These are phyloP conservation scores for Aspidapion aeneum DNA, from an alignment of 2,888 invertebrate genomes.

Conservation along the genomic window DNA sequence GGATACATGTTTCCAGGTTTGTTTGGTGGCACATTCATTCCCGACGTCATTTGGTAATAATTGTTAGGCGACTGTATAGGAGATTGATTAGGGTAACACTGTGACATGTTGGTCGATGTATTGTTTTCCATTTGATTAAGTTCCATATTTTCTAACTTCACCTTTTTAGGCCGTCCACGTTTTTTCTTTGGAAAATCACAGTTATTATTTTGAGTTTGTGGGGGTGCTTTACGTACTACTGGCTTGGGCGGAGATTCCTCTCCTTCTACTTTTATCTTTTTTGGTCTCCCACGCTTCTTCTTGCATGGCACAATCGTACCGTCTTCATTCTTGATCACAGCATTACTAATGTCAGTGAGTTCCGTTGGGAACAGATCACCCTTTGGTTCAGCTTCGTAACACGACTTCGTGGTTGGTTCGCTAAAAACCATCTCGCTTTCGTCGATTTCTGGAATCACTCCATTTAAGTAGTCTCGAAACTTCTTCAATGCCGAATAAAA, in stretches of 20 bases:
- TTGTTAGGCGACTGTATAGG: slow-evolving; percentile 52
- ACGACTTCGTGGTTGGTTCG: slow-evolving; percentile 64
- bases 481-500: slow-evolving; percentile 95
- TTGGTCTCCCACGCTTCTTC: slow-evolving; percentile 88
- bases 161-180: slow-evolving; percentile 83
- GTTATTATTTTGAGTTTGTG: slow-evolving; percentile 43
- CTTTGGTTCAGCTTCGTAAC: slow-evolving; percentile 56
- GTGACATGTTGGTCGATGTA: slow-evolving; percentile 48
- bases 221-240: slow-evolving; percentile 50
- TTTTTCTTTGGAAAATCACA: slow-evolving; percentile 79
- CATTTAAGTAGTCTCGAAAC: slow-evolving; percentile 91
- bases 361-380: slow-evolving; percentile 44
- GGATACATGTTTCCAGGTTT: slow-evolving; percentile 43
- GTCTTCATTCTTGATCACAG: slow-evolving; percentile 56
- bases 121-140: slow-evolving; percentile 44
- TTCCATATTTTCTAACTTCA: slow-evolving; percentile 63
- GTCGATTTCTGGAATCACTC: slow-evolving; percentile 77
- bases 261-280: slow-evolving; percentile 73
- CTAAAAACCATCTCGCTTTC: slow-evolving; percentile 86
- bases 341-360: slow-evolving; percentile 50
- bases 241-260: slow-evolving; percentile 57
- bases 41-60: slow-evolving; percentile 47
- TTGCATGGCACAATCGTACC: slow-evolving; percentile 69
- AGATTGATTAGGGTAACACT: slow-evolving; percentile 51
- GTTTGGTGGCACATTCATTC: slow-evolving; percentile 44